Conservation (phyloP, 2,888 invertebrate species). For the Caenorhabditis japonica region DNA sequence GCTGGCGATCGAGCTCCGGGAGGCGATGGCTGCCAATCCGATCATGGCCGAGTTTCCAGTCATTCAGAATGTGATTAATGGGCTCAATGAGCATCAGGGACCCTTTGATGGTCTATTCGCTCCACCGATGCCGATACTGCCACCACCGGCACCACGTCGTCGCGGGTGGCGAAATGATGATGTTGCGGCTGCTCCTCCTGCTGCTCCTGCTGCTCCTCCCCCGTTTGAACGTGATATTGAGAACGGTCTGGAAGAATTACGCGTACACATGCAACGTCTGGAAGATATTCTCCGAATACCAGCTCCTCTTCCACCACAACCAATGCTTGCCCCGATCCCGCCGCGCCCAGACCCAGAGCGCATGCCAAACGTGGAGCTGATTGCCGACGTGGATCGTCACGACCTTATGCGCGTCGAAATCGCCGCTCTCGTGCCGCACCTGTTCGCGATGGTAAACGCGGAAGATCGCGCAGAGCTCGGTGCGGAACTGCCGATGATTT, state of each 20-base stretch:
- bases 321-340: not conserved
- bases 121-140: not conserved
- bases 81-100: not conserved
- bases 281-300: too few relatives aligned
- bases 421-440: not conserved
- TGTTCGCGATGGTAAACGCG: conserved; percentile 12
- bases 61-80: conserved; percentile 21
- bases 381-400: conserved; percentile 1
- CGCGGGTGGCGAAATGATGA: too few relatives aligned
- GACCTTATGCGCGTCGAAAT: conserved; percentile 12
- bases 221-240: too few relatives aligned
- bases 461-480: conserved; percentile 23
- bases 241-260: too few relatives aligned
- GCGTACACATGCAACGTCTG: too few relatives aligned
- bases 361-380: not conserved
- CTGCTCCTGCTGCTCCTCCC: too few relatives aligned
- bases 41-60: conserved; percentile 3
- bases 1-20: not conserved
- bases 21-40: conserved; percentile 4
- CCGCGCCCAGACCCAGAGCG: conserved; percentile 6
- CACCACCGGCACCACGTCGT: too few relatives aligned
- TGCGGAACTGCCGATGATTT: conserved; percentile 16
- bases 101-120: not conserved
- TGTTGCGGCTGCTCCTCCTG: too few relatives aligned
- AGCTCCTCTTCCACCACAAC: not conserved